Conservation (phyloP, 1,140 invertebrate genomes). For the Trialeurodes vaporariorum region DNA sequence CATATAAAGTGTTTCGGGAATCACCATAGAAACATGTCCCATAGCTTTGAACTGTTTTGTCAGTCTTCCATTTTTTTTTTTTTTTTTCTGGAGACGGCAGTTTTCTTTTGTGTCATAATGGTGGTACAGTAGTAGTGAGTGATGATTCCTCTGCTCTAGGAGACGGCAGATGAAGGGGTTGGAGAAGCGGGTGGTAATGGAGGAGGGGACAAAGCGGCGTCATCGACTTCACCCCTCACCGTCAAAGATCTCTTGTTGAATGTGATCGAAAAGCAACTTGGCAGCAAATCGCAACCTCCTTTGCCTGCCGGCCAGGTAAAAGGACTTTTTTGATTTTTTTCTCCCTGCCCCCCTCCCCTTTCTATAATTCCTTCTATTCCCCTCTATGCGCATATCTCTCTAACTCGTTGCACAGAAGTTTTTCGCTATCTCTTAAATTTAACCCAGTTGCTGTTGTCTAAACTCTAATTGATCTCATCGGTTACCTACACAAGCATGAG, state of each 20-base stretch:
- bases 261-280: conserved; percentile 57
- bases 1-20: too few relatives aligned
- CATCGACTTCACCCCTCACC: conserved; percentile 43
- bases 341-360: background rate
- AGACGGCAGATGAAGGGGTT: conserved; percentile 64
- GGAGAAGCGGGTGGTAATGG: conserved; percentile 23
- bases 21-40: too few relatives aligned
- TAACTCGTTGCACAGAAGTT: too few relatives aligned
- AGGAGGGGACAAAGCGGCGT: conserved; percentile 14
- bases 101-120: too few relatives aligned
- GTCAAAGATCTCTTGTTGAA: conserved; percentile 62
- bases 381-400: too few relatives aligned
- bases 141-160: conserved; percentile 34
- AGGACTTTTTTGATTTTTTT: background rate
- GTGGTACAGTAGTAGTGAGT: conserved; percentile 6
- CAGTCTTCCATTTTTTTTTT: background rate
- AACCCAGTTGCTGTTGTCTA: too few relatives aligned
- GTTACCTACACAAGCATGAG: too few relatives aligned
- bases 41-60: background rate
- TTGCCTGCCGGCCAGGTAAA: background rate
- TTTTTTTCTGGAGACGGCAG: too few relatives aligned
- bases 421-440: too few relatives aligned
- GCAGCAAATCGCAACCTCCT: background rate
- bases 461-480: too few relatives aligned
- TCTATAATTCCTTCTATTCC: background rate